These are phyloP conservation scores for Thereva unica DNA, from an alignment of 2,888 invertebrate species.

Conservation along the genomic window DNA sequence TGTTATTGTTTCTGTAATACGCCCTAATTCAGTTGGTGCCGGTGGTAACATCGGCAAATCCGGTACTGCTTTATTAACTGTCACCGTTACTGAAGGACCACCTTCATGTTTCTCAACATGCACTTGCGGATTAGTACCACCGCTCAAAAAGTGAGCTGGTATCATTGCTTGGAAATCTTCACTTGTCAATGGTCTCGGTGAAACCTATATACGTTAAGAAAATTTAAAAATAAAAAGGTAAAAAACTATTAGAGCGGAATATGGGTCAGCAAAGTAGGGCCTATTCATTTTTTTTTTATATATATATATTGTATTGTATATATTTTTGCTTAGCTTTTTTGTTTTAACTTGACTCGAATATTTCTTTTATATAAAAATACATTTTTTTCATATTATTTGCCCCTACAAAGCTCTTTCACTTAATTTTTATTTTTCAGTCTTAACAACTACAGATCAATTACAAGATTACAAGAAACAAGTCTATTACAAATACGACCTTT, in stretches of 20 bases:
- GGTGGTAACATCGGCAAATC: conserved; percentile 77
- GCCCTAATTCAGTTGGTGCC: conserved; percentile 80
- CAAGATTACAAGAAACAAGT: too few relatives aligned
- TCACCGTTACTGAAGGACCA: conserved; percentile 73
- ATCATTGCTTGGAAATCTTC: conserved; percentile 96
- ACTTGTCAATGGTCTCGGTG: conserved; percentile 84
- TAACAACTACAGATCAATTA: too few relatives aligned
- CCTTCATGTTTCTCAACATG: conserved; percentile 57
- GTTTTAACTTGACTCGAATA: conserved; percentile 1
- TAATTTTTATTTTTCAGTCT: neutral
- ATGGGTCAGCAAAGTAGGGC: conserved; percentile 24
- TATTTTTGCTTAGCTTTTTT: conserved; percentile 2
- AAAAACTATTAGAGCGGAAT: conserved; percentile 25
- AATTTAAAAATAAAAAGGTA: conserved; percentile 37
- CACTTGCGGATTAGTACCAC: conserved; percentile 72
- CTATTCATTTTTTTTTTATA: neutral
- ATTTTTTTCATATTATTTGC: conserved; percentile 17
- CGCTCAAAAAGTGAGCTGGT: conserved; percentile 85
- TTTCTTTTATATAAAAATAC: neutral
- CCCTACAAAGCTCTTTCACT: conserved; percentile 24
- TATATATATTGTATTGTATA: neutral
- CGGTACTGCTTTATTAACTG: conserved; percentile 75
- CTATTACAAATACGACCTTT: too few relatives aligned
- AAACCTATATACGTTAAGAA: conserved; percentile 42
- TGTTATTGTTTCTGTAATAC: conserved; percentile 92